Base-by-base conservation (phyloP, 2,888 invertebrate genomes). In the Adelognathus sp. region DNA sequence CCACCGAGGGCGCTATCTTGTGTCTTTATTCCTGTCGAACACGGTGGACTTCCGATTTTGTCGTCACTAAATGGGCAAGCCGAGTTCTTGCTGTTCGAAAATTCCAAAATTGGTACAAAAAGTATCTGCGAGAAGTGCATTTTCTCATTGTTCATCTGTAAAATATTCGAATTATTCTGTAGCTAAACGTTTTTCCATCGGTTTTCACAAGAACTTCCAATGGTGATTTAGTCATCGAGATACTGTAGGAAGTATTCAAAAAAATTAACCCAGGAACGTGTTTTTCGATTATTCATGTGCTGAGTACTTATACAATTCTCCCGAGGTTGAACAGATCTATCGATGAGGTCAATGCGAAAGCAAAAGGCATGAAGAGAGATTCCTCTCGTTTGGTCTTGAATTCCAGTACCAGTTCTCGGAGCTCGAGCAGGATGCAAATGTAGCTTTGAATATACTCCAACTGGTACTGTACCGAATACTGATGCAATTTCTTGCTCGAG, bases 351-450 rank as follows among this genome's bases (percentile, higher is more conserved):
- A 66, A 71, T 31, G 44, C 29, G 31, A 46, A 52, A 50, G 70
- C 58, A 78, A 69, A 71, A 63, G 27, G 29, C 31, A 39, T 24
- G 61, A 24, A 18, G 7, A 39, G n/a, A 9, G 58, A 71, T 61
- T 58, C 66, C 39, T 27, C 63, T 58, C 67, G 76, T 76, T 79
- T 76, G 79, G 67, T 79, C 79, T 72, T 79, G 79, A 79, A 69
- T 76, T 64, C 41, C 67, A 72, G 41, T 76, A 76, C 76, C 72
- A 76, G 79, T 72, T 76, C 61, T 56, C 66, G 39, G 70, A 69
- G 61, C 67, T 63, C 61, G 63, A 75, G 31, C 76, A 72, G 67
- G 76, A 79, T 79, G 71, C 79, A 79, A 79, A 79, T 76, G 76
- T 56, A 60, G 67, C 60, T 79, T 56, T 54, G 66, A n/a, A 21